These are phyloP conservation scores for Cyanoderma ruficeps DNA, from an alignment of 2,113 vertebrate species.

Conservation along the genomic window DNA sequence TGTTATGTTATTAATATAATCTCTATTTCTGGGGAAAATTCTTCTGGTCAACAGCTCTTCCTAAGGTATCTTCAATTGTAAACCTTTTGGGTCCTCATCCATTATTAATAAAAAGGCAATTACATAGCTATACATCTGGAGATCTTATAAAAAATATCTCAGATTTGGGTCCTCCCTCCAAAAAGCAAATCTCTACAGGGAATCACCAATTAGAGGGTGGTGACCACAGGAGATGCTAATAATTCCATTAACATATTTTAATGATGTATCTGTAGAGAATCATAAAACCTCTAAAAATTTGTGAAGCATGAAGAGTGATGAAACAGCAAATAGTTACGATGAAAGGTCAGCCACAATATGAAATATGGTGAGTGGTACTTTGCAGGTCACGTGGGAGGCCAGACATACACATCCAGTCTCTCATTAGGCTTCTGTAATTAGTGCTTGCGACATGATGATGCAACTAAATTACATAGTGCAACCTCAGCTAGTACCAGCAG, in stretches of 20 bases:
- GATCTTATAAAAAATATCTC: not conserved
- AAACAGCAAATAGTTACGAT: not conserved
- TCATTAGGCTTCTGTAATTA: not conserved
- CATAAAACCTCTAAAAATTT: not conserved
- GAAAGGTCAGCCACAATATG: not conserved
- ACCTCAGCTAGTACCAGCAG: not conserved
- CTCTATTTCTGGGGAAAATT: not conserved
- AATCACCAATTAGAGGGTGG: not conserved
- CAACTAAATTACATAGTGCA: not conserved
- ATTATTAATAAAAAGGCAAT: not conserved
- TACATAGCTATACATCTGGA: not conserved
- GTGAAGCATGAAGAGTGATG: not conserved
- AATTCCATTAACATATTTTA: not conserved
- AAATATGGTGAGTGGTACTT: not conserved
- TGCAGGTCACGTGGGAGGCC: not conserved
- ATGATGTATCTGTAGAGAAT: not conserved
- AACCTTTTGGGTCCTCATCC: not conserved
- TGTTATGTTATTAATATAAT: not conserved
- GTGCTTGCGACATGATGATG: not conserved
- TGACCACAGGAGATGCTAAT: not conserved
- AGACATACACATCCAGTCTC: not conserved
- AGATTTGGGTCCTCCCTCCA: not conserved
- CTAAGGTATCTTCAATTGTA: not conserved
- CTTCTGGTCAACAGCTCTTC: not conserved
- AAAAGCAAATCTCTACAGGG: not conserved